Percentiles rank a stretch among this genome's conserved stretches.
Conservation (phyloP, 2,888 invertebrate genomes). For the Andrena flavipes region DNA sequence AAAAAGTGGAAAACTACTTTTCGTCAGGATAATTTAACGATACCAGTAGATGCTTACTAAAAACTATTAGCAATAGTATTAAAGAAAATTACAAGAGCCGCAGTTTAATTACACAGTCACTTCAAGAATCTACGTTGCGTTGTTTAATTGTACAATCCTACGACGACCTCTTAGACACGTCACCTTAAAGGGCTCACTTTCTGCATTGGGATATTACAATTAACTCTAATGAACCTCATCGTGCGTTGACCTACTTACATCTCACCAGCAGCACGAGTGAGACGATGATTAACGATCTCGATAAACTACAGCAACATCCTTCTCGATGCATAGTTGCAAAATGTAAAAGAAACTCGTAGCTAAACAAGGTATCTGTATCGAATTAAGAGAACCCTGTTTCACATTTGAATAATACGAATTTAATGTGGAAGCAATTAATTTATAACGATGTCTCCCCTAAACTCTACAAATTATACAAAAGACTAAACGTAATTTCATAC, state of each 20-base stretch:
- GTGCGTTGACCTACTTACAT: conserved; percentile 61
- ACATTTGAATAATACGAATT: not conserved
- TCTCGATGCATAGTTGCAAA: conserved; percentile 14
- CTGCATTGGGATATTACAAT: conserved; percentile 63
- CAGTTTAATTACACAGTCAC: not conserved
- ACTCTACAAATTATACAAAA: no score
- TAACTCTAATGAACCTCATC: conserved; percentile 62
- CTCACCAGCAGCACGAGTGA: conserved; percentile 37
- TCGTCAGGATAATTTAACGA: not conserved
- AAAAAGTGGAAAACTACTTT: not conserved
- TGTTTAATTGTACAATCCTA: not conserved
- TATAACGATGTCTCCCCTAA: not conserved
- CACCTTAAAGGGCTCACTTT: conserved; percentile 53
- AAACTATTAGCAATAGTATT: not conserved
- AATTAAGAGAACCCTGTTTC: not conserved
- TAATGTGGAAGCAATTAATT: not conserved
- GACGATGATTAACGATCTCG: conserved; percentile 53
- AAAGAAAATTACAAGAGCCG: no score
- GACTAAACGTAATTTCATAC: no score
- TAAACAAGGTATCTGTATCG: not conserved
- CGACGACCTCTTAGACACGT: conserved; percentile 19
- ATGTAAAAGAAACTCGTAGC: conserved; percentile 7
- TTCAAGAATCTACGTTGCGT: not conserved
- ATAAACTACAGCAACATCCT: conserved; percentile 21
- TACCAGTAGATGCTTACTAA: not conserved